Percentiles rank a stretch among this genome's conserved stretches.
These are phyloP conservation scores for Heteromormyrus szaboi DNA, from an alignment of 2,797 vertebrate species.

Conservation along the genomic window DNA sequence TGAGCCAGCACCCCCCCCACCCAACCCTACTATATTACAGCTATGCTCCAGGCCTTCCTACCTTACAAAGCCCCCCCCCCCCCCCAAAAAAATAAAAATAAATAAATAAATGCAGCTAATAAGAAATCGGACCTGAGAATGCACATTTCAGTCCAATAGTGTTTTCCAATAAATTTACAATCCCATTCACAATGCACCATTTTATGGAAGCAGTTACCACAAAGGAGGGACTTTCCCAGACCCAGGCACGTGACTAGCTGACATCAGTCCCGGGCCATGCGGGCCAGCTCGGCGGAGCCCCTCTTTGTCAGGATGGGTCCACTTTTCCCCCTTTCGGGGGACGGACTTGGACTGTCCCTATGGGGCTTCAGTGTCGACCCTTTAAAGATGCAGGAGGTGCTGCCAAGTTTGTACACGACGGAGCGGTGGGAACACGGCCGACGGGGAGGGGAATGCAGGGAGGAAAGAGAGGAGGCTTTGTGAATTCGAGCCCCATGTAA, in stretches of 20 bases:
- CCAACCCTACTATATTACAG: neutral
- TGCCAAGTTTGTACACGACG: slow-evolving; percentile 25
- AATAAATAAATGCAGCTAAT: neutral
- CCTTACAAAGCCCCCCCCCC: neutral
- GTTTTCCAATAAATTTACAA: slow-evolving; percentile 20
- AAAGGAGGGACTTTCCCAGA: slow-evolving; percentile 26
- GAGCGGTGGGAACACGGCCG: slow-evolving; percentile 10
- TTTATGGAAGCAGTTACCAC: slow-evolving; percentile 18
- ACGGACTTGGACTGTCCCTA: slow-evolving; percentile 16
- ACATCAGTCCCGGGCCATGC: neutral
- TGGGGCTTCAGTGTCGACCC: slow-evolving; percentile 5
- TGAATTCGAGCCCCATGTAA: slow-evolving; percentile 30
- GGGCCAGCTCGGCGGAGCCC: neutral
- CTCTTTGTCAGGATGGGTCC: slow-evolving; percentile 14
- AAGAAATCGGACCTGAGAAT: neutral
- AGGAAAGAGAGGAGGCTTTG: slow-evolving; percentile 29
- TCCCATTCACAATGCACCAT: slow-evolving; percentile 12
- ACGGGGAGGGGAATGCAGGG: slow-evolving; percentile 4
- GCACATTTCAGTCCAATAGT: neutral
- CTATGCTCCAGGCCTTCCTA: neutral
- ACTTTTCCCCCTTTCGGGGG: neutral
- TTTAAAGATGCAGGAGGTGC: slow-evolving; percentile 14
- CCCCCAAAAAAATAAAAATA: neutral
- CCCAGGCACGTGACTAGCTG: slow-evolving; percentile 12
- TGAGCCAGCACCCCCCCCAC: no score